Percentiles rank a stretch among this genome's conserved stretches.
Conservation (phyloP, 1,140 invertebrate species). For the Harpegnathos saltator region DNA sequence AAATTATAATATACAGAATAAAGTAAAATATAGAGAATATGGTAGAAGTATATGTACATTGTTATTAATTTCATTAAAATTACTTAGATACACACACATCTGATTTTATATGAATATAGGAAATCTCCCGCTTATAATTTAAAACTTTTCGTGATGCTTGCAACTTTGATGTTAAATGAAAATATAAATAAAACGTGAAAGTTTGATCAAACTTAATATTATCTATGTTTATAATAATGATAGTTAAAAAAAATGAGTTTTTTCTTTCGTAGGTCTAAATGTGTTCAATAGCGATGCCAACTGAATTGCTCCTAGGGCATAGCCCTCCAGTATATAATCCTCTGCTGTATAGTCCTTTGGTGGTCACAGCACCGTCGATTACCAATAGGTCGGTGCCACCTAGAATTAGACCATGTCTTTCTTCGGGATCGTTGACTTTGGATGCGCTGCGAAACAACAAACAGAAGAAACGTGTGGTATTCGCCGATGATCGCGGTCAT, state of each 20-base stretch:
- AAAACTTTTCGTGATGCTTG: too few species aligned
- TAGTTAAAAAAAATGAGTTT: not conserved
- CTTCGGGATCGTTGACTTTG: conserved; percentile 77
- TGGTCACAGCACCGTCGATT: conserved; percentile 80
- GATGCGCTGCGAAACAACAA: conserved; percentile 78
- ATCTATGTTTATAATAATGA: not conserved
- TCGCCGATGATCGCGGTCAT: conserved; percentile 96
- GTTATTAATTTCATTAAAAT: too few species aligned
- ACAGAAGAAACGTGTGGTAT: conserved; percentile 95
- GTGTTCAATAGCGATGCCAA: conserved; percentile 85
- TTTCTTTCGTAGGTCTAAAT: conserved; percentile 80
- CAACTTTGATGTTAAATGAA: too few species aligned
- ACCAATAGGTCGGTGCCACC: conserved; percentile 80
- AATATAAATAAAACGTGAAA: too few species aligned
- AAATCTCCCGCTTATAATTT: too few species aligned
- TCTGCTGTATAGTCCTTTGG: conserved; percentile 80
- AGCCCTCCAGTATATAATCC: conserved; percentile 82
- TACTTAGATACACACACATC: too few species aligned
- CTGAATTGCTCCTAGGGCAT: conserved; percentile 83
- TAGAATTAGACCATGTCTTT: conserved; percentile 81
- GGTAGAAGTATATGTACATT: too few species aligned
- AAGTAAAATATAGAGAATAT: too few species aligned
- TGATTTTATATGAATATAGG: too few species aligned
- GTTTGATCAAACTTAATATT: not conserved
- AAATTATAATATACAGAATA: too few species aligned